Percentiles rank a stretch among this genome's conserved stretches.
phyloP scores from a whole-genome alignment of 2,113 vertebrate species.

The Scatophagus argus region DNA sequence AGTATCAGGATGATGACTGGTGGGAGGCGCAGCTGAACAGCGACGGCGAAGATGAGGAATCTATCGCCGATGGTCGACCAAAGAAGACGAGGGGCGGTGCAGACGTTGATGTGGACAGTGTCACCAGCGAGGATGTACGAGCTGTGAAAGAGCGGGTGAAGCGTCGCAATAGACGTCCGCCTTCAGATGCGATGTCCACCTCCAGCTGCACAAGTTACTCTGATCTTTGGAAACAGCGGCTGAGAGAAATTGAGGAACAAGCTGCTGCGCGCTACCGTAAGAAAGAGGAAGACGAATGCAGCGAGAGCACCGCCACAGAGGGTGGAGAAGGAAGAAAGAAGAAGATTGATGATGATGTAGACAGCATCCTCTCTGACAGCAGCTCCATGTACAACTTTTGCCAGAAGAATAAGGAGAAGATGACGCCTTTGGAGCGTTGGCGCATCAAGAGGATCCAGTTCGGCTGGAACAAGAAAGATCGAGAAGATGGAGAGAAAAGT shows the following conservation, averaged over 20 bases:
- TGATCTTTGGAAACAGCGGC: slow-evolving; percentile 91
- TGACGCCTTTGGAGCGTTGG: slow-evolving; percentile 95
- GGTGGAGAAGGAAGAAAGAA: slow-evolving; percentile 43
- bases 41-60: slow-evolving; percentile 66
- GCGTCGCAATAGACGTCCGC: slow-evolving; percentile 52
- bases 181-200: slow-evolving; percentile 82
- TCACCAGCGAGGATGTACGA: slow-evolving; percentile 88
- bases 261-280: slow-evolving; percentile 82
- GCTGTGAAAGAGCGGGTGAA: slow-evolving; percentile 84
- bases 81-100: slow-evolving; percentile 53
- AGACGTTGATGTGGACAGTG: slow-evolving; percentile 82
- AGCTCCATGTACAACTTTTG: slow-evolving; percentile 95
- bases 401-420: slow-evolving; percentile 91
- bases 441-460: slow-evolving; percentile 96
- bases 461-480: slow-evolving; percentile 92
- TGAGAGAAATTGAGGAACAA: slow-evolving; percentile 91
- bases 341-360: slow-evolving; percentile 86
- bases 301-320: slow-evolving; percentile 1
- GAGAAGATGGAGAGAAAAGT: slow-evolving; percentile 72
- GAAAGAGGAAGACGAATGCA: slow-evolving; percentile 59
- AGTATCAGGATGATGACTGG: slow-evolving; percentile 85
- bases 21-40: slow-evolving; percentile 82
- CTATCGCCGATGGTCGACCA: slow-evolving; percentile 35
- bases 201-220: slow-evolving; percentile 86
- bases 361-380: slow-evolving; percentile 89